A percentile compares a stretch with the other conserved stretches of the same genome.
Conservation (phyloP, 2,888 invertebrate species). For the Zeuzera pyrina region DNA sequence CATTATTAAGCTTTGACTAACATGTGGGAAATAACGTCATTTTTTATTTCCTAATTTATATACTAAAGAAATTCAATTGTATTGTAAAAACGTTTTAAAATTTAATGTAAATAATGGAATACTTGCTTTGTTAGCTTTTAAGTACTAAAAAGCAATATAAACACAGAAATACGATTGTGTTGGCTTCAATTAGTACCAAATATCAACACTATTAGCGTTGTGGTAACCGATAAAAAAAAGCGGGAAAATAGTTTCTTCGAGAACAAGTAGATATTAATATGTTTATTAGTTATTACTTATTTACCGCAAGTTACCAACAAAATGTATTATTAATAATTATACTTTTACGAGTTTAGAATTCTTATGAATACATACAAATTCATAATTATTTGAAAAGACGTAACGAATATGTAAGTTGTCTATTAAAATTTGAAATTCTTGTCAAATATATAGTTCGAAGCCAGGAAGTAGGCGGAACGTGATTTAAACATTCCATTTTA, state of each 20-base stretch:
- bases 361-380: no score
- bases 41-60: constrained; percentile 1
- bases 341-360: no score
- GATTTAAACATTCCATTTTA: no score
- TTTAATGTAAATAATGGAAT: constrained; percentile 10
- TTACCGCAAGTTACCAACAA: no score
- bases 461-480: no score
- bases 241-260: constrained; percentile 41
- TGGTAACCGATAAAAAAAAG: constrained; percentile 18
- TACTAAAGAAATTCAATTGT: not conserved
- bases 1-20: constrained; percentile 49
- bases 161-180: constrained; percentile 19
- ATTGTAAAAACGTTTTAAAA: constrained; percentile 29
- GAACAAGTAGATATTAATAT: no score
- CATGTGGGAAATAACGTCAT: constrained; percentile 39
- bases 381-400: no score
- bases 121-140: not conserved
- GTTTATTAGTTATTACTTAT: no score
- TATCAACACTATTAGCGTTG: constrained; percentile 32
- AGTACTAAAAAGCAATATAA: constrained; percentile 11
- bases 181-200: constrained; percentile 30
- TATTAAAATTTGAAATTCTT: no score
- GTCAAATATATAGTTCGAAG: no score
- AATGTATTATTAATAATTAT: no score
- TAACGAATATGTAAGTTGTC: no score